Base-by-base conservation (phyloP, 2,113 vertebrate species). In the Zosterops japonicus region DNA sequence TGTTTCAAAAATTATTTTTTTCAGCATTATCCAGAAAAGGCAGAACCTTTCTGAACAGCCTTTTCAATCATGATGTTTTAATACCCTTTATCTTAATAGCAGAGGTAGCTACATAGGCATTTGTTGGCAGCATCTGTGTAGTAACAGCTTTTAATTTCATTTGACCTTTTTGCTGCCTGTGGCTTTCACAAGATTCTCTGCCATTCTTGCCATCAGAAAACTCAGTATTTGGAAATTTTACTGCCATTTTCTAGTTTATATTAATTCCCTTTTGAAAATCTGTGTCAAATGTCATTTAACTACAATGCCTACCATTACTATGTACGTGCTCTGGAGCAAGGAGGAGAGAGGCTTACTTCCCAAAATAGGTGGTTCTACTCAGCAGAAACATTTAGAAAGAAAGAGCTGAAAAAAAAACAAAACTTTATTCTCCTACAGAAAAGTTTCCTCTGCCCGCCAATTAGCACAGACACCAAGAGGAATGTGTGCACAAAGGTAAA, bases 11-110 rank as follows among this genome's bases (percentile, higher is more conserved):
- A 35, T 67, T 20, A 8, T 31, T 72, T 93, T 93, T 76, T 65
- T 83, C 71, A 89, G 47, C 55, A 55, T 83, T 92, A 86, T 35
- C 27, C n/a, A 92, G 80, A 81, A 89, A 80, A 86, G 41, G 47
- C 42, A 56, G 21, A 10, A 70, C 35, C 14, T 70, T 39, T 74
- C 29, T 46, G 39, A 81, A 74, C 4, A 89, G 55, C 44, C 35
- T 77, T 60, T 83, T 89, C 52, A 81, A 39, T 61, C 22, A 67
- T 2, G 3, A 81, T 4, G 11, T 70, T 89, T 86, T 70, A 77
- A 79, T 65, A 13, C 2, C 13, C 39, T 70, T 88, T 41, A 89
- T 59, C 47, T 75, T 78, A 35, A 70, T 28, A 80, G 67, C 53
- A 80, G 47, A 90, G 33, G 42, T 80, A 77, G 35, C 28, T 52